Conservation (phyloP, 2,113 vertebrate species). For the Epinephelus moara region DNA sequence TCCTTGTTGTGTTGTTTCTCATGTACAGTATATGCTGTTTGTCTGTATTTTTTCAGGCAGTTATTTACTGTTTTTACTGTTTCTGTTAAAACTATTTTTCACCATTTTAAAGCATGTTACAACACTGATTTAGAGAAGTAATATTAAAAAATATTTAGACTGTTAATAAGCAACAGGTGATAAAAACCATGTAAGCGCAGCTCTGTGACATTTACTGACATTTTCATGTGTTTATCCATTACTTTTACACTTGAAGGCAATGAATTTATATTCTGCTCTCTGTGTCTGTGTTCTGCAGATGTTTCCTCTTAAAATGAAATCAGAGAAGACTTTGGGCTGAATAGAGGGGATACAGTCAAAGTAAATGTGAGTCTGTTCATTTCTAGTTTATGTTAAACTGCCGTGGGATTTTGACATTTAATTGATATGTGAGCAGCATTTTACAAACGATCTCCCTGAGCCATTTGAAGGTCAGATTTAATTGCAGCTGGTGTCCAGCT, state of each 20-base stretch:
- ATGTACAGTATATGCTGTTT: background rate
- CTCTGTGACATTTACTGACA: conserved; percentile 13
- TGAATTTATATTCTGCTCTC: background rate
- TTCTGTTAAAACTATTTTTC: background rate
- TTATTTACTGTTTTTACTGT: background rate
- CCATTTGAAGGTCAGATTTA: conserved; percentile 40
- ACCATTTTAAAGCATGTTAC: background rate
- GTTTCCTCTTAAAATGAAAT: background rate
- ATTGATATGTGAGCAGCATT: conserved; percentile 16
- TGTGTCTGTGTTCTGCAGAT: background rate
- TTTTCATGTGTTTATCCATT: background rate
- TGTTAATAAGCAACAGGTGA: background rate
- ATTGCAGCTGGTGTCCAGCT: background rate
- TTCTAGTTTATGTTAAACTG: background rate
- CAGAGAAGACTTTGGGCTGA: background rate
- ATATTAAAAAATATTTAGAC: background rate
- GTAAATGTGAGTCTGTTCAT: background rate
- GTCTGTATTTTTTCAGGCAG: background rate
- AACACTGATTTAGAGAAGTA: background rate
- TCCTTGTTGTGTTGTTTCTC: background rate
- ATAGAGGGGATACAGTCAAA: background rate
- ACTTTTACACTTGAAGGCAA: background rate
- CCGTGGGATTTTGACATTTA: background rate
- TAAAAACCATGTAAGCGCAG: background rate
- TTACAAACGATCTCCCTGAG: background rate